phyloP scores from a whole-genome alignment of 2,888 invertebrate genomes.

The Eristalis tenax region DNA sequence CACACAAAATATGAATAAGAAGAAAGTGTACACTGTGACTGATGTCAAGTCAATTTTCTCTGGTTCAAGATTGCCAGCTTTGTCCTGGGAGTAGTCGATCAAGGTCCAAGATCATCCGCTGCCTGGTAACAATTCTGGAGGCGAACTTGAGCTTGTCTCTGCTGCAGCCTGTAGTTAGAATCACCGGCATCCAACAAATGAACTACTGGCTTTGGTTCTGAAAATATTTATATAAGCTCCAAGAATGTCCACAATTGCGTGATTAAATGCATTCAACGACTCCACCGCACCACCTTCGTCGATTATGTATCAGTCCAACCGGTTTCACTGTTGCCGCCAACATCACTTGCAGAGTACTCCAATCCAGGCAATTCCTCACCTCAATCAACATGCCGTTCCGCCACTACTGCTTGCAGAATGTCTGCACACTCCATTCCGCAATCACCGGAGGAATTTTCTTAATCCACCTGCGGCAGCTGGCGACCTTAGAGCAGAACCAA shows the following conservation, averaged over 20 bases:
- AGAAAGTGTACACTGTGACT: no score
- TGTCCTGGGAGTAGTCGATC: no score
- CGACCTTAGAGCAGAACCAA: conserved; percentile 42
- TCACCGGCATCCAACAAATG: background rate
- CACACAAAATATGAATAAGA: no score
- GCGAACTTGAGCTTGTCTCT: no score
- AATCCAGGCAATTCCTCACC: no score
- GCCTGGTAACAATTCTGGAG: no score
- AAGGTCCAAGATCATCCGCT: no score
- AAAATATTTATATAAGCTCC: background rate
- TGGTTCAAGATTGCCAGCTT: no score
- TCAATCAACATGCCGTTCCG: no score
- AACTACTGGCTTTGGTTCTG: background rate
- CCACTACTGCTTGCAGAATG: background rate
- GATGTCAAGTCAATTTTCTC: no score
- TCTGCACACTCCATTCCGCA: conserved; percentile 11
- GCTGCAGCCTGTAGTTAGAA: no score
- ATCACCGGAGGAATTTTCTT: conserved; percentile 27
- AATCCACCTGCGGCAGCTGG: background rate
- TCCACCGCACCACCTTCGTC: background rate
- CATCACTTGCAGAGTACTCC: background rate
- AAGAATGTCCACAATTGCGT: background rate
- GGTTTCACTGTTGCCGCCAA: background rate
- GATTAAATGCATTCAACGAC: background rate
- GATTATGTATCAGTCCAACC: no score